Conservation (phyloP, 2,888 invertebrate genomes). For the Eupeodes latifasciatus region DNA sequence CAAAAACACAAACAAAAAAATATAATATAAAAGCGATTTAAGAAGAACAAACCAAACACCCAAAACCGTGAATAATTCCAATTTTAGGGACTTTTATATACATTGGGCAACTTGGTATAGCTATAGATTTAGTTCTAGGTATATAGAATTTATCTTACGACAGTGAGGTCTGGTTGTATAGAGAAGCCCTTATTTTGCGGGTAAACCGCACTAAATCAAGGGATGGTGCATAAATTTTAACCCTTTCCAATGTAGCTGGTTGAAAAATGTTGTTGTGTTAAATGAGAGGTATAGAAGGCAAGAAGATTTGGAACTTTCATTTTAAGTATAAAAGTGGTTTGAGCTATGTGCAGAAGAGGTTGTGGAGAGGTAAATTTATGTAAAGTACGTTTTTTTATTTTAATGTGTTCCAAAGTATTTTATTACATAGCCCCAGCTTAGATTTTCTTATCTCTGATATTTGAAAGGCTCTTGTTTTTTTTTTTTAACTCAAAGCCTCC, state of each 20-base stretch:
- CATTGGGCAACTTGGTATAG: no score
- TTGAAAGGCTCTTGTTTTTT: slow-evolving; percentile 1
- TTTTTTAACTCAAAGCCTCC: background rate
- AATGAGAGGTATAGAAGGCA: background rate
- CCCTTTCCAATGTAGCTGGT: slow-evolving; percentile 37
- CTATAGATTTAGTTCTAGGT: no score
- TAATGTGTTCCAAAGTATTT: slow-evolving; percentile 31
- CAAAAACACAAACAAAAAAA: background rate
- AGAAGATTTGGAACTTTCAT: slow-evolving; percentile 21
- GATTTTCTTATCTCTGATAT: slow-evolving; percentile 25
- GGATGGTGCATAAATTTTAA: slow-evolving; percentile 68
- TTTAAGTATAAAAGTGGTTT: slow-evolving; percentile 22
- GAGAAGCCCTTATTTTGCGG: slow-evolving; percentile 44
- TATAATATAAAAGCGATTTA: slow-evolving; percentile 5
- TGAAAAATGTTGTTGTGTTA: background rate
- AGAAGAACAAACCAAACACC: slow-evolving; percentile 26
- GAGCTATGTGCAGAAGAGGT: background rate
- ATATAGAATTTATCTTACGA: slow-evolving; percentile 54
- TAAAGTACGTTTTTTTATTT: slow-evolving; percentile 34
- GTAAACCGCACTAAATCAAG: slow-evolving; percentile 68
- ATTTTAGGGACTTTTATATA: slow-evolving; percentile 50
- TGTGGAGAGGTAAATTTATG: slow-evolving; percentile 30
- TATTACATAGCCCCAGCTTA: slow-evolving; percentile 14
- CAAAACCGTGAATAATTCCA: slow-evolving; percentile 53
- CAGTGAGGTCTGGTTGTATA: slow-evolving; percentile 20